Evolutionary conservation across 2,113 vertebrate species (phyloP).

Genomic region (Rhabdomys dilectus): DNA sequence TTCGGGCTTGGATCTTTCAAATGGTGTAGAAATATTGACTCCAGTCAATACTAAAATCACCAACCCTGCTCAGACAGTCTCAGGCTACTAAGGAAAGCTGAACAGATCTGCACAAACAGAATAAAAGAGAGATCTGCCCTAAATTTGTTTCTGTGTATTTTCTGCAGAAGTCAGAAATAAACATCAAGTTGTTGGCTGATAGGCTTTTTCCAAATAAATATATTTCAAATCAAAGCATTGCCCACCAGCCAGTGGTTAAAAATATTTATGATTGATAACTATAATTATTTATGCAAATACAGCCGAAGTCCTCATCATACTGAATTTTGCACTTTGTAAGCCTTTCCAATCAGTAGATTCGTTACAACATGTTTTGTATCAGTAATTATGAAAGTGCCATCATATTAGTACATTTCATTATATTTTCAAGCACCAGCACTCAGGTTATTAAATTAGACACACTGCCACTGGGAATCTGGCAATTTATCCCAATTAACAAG

Average conservation of each 20-base stretch:
- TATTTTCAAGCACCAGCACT: slow-evolving; percentile 76
- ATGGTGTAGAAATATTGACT: background rate
- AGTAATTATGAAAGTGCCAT: slow-evolving; percentile 71
- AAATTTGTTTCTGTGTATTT: background rate
- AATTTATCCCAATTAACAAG: slow-evolving; percentile 75
- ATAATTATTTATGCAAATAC: slow-evolving; percentile 56
- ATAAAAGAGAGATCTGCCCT: background rate
- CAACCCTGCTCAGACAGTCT: background rate
- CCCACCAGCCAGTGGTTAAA: slow-evolving; percentile 8
- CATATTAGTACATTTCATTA: slow-evolving; percentile 77
- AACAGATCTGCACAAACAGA: background rate
- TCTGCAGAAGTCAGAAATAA: slow-evolving; percentile 7
- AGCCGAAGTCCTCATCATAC: slow-evolving; percentile 42
- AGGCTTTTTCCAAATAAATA: slow-evolving; percentile 39
- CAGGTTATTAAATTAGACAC: slow-evolving; percentile 80
- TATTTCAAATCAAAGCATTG: background rate
- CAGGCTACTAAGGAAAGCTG: background rate
- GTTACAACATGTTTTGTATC: slow-evolving; percentile 74
- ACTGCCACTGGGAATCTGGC: slow-evolving; percentile 56
- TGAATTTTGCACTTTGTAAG: slow-evolving; percentile 60
- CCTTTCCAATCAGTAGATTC: slow-evolving; percentile 74
- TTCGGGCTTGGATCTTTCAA: background rate
- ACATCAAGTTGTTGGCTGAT: background rate
- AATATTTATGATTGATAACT: slow-evolving; percentile 61
- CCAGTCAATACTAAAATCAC: background rate